Percentiles rank a stretch among this genome's conserved stretches.
Evolutionary conservation across 2,888 invertebrate genomes (phyloP).

Genomic region (Chalcis sispes): DNA sequence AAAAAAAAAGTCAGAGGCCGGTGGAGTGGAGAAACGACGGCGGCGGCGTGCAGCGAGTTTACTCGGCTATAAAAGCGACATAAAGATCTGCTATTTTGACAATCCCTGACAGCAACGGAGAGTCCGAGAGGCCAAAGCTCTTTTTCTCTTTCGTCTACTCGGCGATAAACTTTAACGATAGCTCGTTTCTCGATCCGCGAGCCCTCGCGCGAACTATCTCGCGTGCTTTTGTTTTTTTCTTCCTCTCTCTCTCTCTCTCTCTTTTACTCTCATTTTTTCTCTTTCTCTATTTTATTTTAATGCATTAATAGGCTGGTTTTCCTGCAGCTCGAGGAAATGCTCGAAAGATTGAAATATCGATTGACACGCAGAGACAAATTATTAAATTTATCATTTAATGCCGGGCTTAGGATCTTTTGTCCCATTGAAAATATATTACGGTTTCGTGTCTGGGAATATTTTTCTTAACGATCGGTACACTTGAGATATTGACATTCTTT

Average conservation of each 20-base stretch:
- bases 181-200: conserved; percentile 63
- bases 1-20: conserved; percentile 14
- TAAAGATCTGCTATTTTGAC: conserved; percentile 76
- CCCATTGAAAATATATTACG: too few species aligned
- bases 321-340: background rate
- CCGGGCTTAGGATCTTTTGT: too few species aligned
- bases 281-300: conserved; percentile 19
- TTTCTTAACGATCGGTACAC: too few species aligned
- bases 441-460: too few species aligned
- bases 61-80: conserved; percentile 68
- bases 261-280: background rate
- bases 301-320: conserved; percentile 23
- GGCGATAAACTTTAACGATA: conserved; percentile 73
- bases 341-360: conserved; percentile 39
- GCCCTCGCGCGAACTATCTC: conserved; percentile 42
- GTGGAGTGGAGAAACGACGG: conserved; percentile 56
- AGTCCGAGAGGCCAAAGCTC: conserved; percentile 36
- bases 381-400: conserved; percentile 47
- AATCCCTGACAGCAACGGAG: conserved; percentile 63
- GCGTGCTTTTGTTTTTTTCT: conserved; percentile 4
- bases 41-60: conserved; percentile 42
- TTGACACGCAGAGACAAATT: conserved; percentile 40
- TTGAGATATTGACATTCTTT: too few species aligned
- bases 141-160: conserved; percentile 33
- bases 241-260: background rate